Evolutionary conservation across 2,888 invertebrate genomes (phyloP).

Genomic region (Drosophila hamatofila): DNA sequence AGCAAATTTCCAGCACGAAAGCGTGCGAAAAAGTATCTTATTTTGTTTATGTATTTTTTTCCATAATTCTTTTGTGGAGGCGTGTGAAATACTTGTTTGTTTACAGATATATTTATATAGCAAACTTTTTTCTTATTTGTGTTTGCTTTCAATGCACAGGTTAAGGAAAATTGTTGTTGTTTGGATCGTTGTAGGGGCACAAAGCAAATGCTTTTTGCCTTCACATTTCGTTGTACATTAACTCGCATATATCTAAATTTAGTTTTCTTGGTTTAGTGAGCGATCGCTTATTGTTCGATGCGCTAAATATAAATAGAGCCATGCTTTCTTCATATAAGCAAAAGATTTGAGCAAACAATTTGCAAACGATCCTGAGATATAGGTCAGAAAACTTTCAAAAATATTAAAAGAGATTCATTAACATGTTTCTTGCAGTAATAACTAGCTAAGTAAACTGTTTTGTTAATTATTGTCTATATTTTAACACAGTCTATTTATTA

Average conservation of each 20-base stretch:
- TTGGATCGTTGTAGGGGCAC: slow-evolving; percentile 13
- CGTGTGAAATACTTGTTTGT: slow-evolving; percentile 35
- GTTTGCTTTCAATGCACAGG: neutral
- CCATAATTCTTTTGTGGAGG: slow-evolving; percentile 11
- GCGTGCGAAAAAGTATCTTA: slow-evolving; percentile 18
- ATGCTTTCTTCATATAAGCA: neutral
- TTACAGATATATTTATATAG: slow-evolving; percentile 2
- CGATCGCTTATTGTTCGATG: slow-evolving; percentile 4
- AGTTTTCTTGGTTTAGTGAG: slow-evolving; percentile 16
- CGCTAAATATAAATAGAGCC: neutral
- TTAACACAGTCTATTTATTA: no score
- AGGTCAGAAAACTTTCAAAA: neutral
- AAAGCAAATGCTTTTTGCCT: slow-evolving; percentile 11
- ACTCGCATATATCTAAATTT: slow-evolving; percentile 20
- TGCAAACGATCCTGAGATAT: neutral
- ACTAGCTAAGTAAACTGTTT: neutral
- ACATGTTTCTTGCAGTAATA: no score
- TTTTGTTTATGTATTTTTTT: neutral
- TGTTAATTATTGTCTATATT: neutral
- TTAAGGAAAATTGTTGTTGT: slow-evolving; percentile 17
- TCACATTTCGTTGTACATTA: neutral
- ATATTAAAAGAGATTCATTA: neutral
- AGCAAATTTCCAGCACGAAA: slow-evolving; percentile 30
- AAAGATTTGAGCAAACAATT: neutral
- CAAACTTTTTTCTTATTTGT: neutral